These are phyloP conservation scores for Esox masquinongy DNA, from an alignment of 2,797 vertebrate species.

Conservation along the genomic window DNA sequence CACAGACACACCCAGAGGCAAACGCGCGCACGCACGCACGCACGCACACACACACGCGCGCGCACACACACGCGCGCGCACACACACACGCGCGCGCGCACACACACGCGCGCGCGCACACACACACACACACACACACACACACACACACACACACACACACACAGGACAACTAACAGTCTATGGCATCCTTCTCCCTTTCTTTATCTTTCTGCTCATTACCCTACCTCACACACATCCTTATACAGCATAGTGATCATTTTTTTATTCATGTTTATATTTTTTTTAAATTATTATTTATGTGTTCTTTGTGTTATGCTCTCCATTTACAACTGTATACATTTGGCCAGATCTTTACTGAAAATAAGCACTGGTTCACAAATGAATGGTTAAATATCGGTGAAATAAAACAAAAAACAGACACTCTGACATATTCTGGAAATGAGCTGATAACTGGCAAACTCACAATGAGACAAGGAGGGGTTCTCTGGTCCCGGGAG, in stretches of 20 bases:
- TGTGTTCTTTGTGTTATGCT: no score
- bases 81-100: slow-evolving; percentile 15
- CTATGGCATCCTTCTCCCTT: background rate
- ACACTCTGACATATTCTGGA: slow-evolving; percentile 28
- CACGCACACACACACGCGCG: slow-evolving; percentile 25
- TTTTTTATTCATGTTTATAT: no score
- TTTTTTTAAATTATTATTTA: no score
- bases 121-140: slow-evolving; percentile 10
- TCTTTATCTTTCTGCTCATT: background rate
- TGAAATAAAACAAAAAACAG: background rate
- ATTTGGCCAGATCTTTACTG: background rate
- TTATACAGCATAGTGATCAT: slow-evolving; percentile 2
- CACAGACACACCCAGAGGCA: slow-evolving; percentile 51
- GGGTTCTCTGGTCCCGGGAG: slow-evolving; percentile 42
- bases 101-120: background rate
- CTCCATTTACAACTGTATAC: no score
- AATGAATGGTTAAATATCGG: no score
- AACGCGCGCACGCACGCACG: slow-evolving; percentile 6
- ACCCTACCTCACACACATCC: slow-evolving; percentile 5
- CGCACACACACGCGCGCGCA: slow-evolving; percentile 14
- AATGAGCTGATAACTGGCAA: slow-evolving; percentile 52
- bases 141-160: slow-evolving; percentile 20
- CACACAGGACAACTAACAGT: slow-evolving; percentile 6
- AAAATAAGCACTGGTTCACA: no score
- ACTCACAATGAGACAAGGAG: slow-evolving; percentile 36